Evolutionary conservation across 1,140 invertebrate genomes (phyloP), one percentile per base, ranked within the genome.

Genomic region (Probaryconus sp.): DNA sequence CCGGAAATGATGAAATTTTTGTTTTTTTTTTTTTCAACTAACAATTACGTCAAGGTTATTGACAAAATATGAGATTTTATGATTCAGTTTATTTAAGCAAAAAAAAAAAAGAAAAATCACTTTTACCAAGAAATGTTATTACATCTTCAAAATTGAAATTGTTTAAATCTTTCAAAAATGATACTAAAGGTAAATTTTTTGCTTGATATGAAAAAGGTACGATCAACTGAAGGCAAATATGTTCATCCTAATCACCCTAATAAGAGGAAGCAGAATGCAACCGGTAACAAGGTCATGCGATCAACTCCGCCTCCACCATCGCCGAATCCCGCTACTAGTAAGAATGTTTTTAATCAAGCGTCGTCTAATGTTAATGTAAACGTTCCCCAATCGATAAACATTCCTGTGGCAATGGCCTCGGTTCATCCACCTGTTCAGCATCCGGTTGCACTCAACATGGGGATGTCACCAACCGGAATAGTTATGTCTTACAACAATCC

Each of bases 181-280:
- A n/a, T n/a, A n/a, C n/a, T n/a, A n/a, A n/a, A n/a, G n/a, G n/a
- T n/a, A n/a, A n/a, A n/a, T n/a, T n/a, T n/a, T n/a, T n/a, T n/a
- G n/a, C n/a, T n/a, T n/a, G n/a, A n/a, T n/a, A n/a, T n/a, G n/a
- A n/a, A n/a, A n/a, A n/a, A 68, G 56, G 33, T 43, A 7, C 51
- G 65, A 17, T 38, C 60, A 78, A 68, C 78, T 79, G 88, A 87
- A 70, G 92, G 90, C 24, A 94, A 94, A 86, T 95, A 95, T 85
- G 90, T 95, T 28, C 93, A 93, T 37, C 93, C 93, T 2, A 91
- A 92, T 28, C 93, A 93, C 35, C 93, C 93, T 2, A 91, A 92
- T 38, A 93, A 93, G 81, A 89, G 93, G 82, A 93, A 93, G 88
- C 76, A 78, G 33, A 92, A 90, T 71, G 86, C 89, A 48, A 91